phyloP scores from a whole-genome alignment of 2,797 vertebrate species.

The Danionella dracula region DNA sequence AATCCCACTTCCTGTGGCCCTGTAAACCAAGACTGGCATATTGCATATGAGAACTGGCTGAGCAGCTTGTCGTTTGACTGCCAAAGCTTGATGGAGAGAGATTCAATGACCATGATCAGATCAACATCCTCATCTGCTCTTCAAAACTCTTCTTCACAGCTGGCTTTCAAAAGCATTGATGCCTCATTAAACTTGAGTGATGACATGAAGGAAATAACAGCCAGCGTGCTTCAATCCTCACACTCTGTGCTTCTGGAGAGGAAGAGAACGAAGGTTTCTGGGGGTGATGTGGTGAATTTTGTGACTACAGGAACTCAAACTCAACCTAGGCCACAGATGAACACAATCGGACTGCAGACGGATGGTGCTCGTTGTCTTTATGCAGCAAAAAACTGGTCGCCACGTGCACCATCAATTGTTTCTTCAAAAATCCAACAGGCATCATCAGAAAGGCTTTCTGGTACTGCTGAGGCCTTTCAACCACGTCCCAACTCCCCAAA shows the following conservation, averaged over 20 bases:
- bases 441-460: constrained; percentile 79
- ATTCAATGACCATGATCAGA: constrained; percentile 12
- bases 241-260: constrained; percentile 70
- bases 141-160: constrained; percentile 66
- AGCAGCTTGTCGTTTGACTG: constrained; percentile 23
- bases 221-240: constrained; percentile 77
- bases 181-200: constrained; percentile 91
- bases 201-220: constrained; percentile 96
- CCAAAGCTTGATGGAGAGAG: constrained; percentile 9
- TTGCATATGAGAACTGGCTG: constrained; percentile 28
- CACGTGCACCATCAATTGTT: constrained; percentile 78
- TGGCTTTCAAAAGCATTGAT: constrained; percentile 73
- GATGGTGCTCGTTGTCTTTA: constrained; percentile 47
- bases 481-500: constrained; percentile 81
- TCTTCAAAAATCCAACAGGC: constrained; percentile 75
- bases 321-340: constrained; percentile 56
- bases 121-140: constrained; percentile 54
- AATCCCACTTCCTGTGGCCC: constrained; percentile 72
- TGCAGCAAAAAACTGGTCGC: constrained; percentile 75
- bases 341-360: constrained; percentile 69
- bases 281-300: constrained; percentile 73
- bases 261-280: constrained; percentile 65
- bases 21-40: constrained; percentile 49
- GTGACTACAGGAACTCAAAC: constrained; percentile 64
- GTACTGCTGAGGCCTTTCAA: constrained; percentile 72